Evolutionary conservation across 2,888 invertebrate genomes (phyloP), one percentile per base, ranked within the genome.

Genomic region (Amphipyra tragopoginis): DNA sequence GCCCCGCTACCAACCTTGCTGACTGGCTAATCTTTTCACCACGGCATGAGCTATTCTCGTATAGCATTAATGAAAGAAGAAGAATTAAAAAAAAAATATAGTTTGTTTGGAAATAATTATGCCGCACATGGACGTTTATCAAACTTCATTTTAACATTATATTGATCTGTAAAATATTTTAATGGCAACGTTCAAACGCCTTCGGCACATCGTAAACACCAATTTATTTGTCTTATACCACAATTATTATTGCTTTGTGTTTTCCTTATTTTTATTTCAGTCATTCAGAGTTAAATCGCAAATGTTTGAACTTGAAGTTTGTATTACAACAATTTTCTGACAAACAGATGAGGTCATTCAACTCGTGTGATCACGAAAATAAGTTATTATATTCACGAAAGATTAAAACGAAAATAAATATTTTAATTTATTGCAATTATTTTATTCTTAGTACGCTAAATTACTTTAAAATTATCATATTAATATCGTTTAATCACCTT

Each of bases 191-290:
- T 45, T 75, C 66, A 58, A 67, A 74, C 64, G 72, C 72, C 74
- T 67, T 61, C 65, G 64, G 56, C 64, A 53, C 47, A 50, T 67
- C 67, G 60, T 77, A 75, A 75, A 77, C 65, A 70, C 44, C 58
- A 58, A 66, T 56, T 59, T 65, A 66, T 73, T 63, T 70, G 42
- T 38, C 43, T 64, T 47, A 60, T 44, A 42, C 26, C 21, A 52
- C 40, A 11, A 43, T 55, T 52, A 62, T 65, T 51, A 40, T 44
- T 60, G 21, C 43, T 51, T 34, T 29, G 38, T n/a, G 6, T 56
- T 63, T 63, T 66, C 15, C 7, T 44, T 48, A 36, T 34, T 55
- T 44, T 47, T 47, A 15, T 49, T 45, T 65, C 11, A 44, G 38
- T 52, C 29, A 53, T 52, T 39, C 10, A 33, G 0, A 40, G 7